Conservation (phyloP, 1,140 invertebrate genomes). For the Epicauta chinensis region DNA sequence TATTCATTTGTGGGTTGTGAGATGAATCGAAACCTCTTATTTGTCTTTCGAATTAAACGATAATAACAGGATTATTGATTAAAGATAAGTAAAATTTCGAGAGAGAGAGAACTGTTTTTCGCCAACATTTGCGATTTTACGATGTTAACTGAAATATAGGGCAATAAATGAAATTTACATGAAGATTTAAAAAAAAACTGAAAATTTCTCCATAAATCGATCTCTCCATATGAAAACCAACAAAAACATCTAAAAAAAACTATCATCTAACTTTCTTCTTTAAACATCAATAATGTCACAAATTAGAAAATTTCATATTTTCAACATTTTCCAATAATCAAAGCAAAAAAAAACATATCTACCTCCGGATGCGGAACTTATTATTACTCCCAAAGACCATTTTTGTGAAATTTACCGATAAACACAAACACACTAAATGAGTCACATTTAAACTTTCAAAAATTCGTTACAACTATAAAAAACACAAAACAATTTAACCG, state of each 20-base stretch:
- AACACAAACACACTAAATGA: constrained; percentile 2
- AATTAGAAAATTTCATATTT: constrained; percentile 3
- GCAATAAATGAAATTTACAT: too few relatives aligned
- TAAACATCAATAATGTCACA: constrained; percentile 8
- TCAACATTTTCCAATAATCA: neutral
- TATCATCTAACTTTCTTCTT: constrained; percentile 9
- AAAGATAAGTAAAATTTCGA: too few relatives aligned
- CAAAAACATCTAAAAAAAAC: neutral
- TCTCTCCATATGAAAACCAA: constrained; percentile 10
- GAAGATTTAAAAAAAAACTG: neutral
- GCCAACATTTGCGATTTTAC: too few relatives aligned
- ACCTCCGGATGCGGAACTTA: constrained; percentile 58
- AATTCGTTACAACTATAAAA: neutral
- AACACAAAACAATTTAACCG: neutral
- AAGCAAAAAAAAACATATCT: constrained; percentile 17
- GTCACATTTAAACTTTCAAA: neutral
- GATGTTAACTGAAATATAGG: too few relatives aligned
- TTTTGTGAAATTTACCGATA: constrained; percentile 30
- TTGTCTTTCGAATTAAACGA: too few relatives aligned
- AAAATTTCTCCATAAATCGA: constrained; percentile 5
- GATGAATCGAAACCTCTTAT: too few relatives aligned
- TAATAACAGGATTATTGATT: too few relatives aligned
- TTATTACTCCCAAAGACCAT: constrained; percentile 58
- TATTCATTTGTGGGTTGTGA: too few relatives aligned
- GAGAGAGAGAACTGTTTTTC: too few relatives aligned